A percentile compares a stretch with the other conserved stretches of the same genome.
Evolutionary conservation across 2,113 vertebrate species (phyloP).

Genomic region (Oriolus oriolus): DNA sequence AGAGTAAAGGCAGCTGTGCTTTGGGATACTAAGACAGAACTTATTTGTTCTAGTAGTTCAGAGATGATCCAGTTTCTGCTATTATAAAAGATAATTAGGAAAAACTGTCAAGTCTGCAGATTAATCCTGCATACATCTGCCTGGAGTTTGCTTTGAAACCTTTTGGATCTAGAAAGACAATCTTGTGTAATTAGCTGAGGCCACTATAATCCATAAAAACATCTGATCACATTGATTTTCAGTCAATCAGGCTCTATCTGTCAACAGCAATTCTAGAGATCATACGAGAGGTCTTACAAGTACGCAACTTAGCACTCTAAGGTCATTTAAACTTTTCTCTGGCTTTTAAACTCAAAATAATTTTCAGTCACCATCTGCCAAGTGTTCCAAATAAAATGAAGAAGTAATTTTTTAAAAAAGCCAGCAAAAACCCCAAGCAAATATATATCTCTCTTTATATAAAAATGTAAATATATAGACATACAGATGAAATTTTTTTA

Average conservation of each 20-base stretch:
- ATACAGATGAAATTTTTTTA: neutral
- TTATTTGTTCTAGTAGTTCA: conserved; percentile 48
- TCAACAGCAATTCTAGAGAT: conserved; percentile 62
- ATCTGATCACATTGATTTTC: conserved; percentile 79
- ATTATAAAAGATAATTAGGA: conserved; percentile 70
- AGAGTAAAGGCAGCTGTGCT: neutral
- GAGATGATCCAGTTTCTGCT: conserved; percentile 53
- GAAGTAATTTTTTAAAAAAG: neutral
- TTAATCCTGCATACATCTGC: conserved; percentile 72
- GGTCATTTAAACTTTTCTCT: conserved; percentile 69
- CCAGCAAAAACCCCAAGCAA: neutral
- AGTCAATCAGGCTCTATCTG: conserved; percentile 74
- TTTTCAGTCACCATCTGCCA: conserved; percentile 2
- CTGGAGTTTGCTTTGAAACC: conserved; percentile 69
- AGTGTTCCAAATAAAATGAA: neutral
- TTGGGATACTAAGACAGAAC: conserved; percentile 14
- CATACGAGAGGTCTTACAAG: conserved; percentile 51
- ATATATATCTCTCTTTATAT: accelerated
- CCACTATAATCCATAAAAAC: conserved; percentile 78
- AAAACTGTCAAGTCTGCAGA: conserved; percentile 73
- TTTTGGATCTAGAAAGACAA: conserved; percentile 72
- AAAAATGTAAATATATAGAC: neutral
- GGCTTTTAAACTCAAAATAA: conserved; percentile 39
- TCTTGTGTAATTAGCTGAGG: conserved; percentile 78
- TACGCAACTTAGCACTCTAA: conserved; percentile 45